phyloP scores from a whole-genome alignment of 2,888 invertebrate genomes.

The Hypena proboscidalis region DNA sequence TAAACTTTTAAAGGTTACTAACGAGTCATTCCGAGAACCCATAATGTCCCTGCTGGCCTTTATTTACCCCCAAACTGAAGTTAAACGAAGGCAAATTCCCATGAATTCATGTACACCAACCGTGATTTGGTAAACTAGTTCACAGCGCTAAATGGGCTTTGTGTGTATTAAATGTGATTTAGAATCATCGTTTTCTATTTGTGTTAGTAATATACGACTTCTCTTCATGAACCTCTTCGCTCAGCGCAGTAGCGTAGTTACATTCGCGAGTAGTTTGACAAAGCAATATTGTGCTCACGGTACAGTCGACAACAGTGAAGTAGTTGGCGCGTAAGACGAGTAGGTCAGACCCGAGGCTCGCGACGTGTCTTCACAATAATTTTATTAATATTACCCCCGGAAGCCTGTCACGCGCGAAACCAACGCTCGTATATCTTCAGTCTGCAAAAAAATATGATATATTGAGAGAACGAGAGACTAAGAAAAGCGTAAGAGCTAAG shows the following conservation, averaged over 20 bases:
- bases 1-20: slow-evolving; percentile 23
- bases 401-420: slow-evolving; percentile 82
- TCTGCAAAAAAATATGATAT: slow-evolving; percentile 82
- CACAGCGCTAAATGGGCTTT: background rate
- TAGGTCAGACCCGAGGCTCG: slow-evolving; percentile 62
- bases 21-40: slow-evolving; percentile 37
- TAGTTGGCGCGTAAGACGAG: slow-evolving; percentile 45
- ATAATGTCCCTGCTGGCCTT: slow-evolving; percentile 34
- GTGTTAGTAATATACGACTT: background rate
- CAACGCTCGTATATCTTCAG: slow-evolving; percentile 78
- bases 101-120: slow-evolving; percentile 12
- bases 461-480: slow-evolving; percentile 80
- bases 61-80: slow-evolving; percentile 21
- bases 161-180: no score
- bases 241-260: no score
- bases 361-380: slow-evolving; percentile 83
- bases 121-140: slow-evolving; percentile 1
- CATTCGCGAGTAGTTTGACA: slow-evolving; percentile 5
- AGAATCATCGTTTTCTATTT: background rate
- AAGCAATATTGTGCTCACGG: slow-evolving; percentile 23
- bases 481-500: no score
- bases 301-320: slow-evolving; percentile 33
- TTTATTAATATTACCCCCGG: slow-evolving; percentile 83
- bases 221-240: no score
- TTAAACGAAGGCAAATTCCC: slow-evolving; percentile 18